A percentile compares a stretch with the other conserved stretches of the same genome.
phyloP scores from a whole-genome alignment of 53 echinoderm and acorn worm species.

The Henricia sp. region DNA sequence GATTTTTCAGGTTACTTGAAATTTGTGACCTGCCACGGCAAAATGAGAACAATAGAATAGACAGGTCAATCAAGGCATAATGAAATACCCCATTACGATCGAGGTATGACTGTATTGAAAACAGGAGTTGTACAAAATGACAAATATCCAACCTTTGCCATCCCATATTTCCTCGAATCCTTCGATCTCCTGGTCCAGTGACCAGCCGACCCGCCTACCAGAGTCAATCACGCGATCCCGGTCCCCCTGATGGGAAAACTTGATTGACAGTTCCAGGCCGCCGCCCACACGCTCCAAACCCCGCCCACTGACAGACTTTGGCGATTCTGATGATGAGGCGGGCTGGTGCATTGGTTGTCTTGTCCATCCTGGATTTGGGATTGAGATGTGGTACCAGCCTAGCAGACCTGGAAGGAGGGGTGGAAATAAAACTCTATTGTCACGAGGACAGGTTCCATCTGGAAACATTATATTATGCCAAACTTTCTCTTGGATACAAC shows the following conservation, averaged over 20 bases:
- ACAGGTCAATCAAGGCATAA: too few relatives aligned
- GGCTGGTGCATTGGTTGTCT: background rate
- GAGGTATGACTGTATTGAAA: too few relatives aligned
- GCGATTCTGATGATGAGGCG: background rate
- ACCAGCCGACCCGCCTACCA: slow-evolving; percentile 87
- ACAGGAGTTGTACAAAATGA: too few relatives aligned
- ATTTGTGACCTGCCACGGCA: too few relatives aligned
- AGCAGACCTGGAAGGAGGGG: slow-evolving; percentile 69
- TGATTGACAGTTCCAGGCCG: slow-evolving; percentile 80
- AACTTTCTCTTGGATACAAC: too few relatives aligned
- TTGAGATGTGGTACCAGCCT: slow-evolving; percentile 84
- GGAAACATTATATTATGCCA: too few relatives aligned
- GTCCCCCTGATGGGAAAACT: slow-evolving; percentile 83
- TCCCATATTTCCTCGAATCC: slow-evolving; percentile 66
- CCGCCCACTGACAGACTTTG: slow-evolving; percentile 15
- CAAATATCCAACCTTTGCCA: slow-evolving; percentile 62
- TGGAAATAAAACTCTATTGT: too few relatives aligned
- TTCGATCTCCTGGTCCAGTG: slow-evolving; percentile 65
- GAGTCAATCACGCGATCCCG: slow-evolving; percentile 82
- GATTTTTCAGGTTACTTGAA: too few relatives aligned
- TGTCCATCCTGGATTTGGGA: slow-evolving; percentile 65
- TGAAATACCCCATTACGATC: too few relatives aligned
- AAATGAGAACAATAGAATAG: too few relatives aligned
- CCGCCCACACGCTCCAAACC: slow-evolving; percentile 69
- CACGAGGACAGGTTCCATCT: too few relatives aligned